Percentiles rank a stretch among this genome's conserved stretches.
Evolutionary conservation across 2,797 vertebrate species (phyloP).

Genomic region (Hydrophis major): DNA sequence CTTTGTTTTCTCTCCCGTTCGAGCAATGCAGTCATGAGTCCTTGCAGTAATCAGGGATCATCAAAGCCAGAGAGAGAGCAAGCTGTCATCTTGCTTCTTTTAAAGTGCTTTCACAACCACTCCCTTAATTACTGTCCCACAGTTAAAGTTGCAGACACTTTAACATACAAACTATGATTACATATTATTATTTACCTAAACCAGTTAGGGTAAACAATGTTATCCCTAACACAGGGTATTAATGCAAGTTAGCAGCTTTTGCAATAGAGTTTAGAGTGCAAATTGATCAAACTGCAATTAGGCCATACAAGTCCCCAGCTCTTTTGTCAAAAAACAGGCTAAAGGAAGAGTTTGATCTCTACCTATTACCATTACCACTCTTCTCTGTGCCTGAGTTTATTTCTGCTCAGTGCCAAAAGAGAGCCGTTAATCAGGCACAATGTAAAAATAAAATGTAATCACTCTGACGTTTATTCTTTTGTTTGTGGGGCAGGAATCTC

Average conservation of each 20-base stretch:
- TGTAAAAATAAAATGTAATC: slow-evolving; percentile 55
- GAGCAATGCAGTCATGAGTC: no score
- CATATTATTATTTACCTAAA: no score
- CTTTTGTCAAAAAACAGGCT: slow-evolving; percentile 40
- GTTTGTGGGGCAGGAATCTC: slow-evolving; percentile 21
- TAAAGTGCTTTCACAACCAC: no score
- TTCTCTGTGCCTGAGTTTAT: not conserved
- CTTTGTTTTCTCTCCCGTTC: no score
- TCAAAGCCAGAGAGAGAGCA: no score
- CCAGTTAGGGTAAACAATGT: no score
- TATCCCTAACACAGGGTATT: not conserved
- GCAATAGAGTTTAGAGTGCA: slow-evolving; percentile 41
- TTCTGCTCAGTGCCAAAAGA: slow-evolving; percentile 19
- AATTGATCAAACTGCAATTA: slow-evolving; percentile 59
- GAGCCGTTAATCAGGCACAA: slow-evolving; percentile 22
- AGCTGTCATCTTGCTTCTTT: no score
- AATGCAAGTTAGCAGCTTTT: slow-evolving; percentile 44
- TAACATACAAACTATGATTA: no score
- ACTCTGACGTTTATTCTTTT: slow-evolving; percentile 31
- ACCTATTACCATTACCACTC: not conserved
- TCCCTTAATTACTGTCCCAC: no score
- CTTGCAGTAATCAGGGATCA: no score
- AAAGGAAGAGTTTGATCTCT: slow-evolving; percentile 24
- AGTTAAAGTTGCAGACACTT: no score
- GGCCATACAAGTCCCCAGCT: slow-evolving; percentile 43